Percentiles rank a stretch among this genome's conserved stretches.
phyloP scores from a whole-genome alignment of 2,888 invertebrate genomes.

The Sepioteuthis lessoniana region DNA sequence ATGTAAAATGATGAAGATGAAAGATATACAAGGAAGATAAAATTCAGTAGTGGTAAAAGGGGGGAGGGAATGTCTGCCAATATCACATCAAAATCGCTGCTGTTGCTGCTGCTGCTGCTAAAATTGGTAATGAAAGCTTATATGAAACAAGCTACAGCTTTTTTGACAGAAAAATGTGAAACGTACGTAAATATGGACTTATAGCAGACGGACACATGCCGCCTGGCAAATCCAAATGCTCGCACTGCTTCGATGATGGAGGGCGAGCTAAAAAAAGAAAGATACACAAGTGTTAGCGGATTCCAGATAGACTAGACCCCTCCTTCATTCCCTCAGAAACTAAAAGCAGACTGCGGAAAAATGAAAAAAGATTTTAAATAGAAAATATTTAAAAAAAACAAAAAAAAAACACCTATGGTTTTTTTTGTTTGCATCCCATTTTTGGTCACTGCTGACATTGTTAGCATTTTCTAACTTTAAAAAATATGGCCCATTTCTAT shows the following conservation, averaged over 20 bases:
- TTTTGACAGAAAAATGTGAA: conserved; percentile 38
- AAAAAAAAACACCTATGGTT: too few species aligned
- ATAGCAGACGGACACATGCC: conserved; percentile 41
- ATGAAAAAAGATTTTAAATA: too few species aligned
- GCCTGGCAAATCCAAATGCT: conserved; percentile 47
- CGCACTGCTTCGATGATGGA: conserved; percentile 47
- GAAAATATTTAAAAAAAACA: too few species aligned
- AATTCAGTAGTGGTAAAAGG: not conserved
- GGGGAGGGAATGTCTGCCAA: not conserved
- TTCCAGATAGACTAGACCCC: not conserved
- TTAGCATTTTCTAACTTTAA: too few species aligned
- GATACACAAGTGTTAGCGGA: conserved; percentile 35
- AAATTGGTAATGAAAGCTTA: conserved; percentile 14
- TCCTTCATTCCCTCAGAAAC: not conserved
- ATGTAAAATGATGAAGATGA: not conserved
- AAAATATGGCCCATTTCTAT: too few species aligned
- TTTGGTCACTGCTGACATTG: too few species aligned
- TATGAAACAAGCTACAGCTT: conserved; percentile 36
- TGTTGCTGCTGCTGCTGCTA: not conserved
- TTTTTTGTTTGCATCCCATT: too few species aligned
- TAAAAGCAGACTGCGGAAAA: not conserved
- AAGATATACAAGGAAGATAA: not conserved
- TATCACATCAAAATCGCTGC: not conserved
- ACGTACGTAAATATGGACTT: conserved; percentile 46
- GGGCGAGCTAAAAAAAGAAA: conserved; percentile 47